Conservation (phyloP, 64 coral and sea anemone species). For the Orbicella faveolata region DNA sequence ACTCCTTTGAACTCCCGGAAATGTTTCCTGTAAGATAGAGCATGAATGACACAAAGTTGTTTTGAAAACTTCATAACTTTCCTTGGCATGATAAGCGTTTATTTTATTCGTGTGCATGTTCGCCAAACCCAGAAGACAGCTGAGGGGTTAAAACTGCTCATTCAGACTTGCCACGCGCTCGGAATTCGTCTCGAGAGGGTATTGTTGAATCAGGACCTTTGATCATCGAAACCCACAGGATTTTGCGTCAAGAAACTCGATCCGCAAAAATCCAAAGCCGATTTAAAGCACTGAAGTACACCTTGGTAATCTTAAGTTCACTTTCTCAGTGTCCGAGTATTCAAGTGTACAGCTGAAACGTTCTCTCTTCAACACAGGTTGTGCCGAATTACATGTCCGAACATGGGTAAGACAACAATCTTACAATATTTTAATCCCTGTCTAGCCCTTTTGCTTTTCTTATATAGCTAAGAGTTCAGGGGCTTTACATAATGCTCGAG, state of each 20-base stretch:
- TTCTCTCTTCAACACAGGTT: not conserved
- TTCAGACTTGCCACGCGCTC: not conserved
- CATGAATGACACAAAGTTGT: not conserved
- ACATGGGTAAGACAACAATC: not conserved
- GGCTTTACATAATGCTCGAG: too few species aligned
- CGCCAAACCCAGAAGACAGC: not conserved
- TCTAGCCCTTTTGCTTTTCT: too few species aligned
- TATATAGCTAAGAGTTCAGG: too few species aligned
- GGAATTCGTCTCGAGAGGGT: not conserved
- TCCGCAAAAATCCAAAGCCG: not conserved
- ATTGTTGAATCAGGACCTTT: not conserved
- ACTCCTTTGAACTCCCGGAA: not conserved
- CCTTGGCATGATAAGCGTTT: not conserved
- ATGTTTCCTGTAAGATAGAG: not conserved
- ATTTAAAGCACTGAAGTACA: not conserved
- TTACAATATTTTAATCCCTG: too few species aligned
- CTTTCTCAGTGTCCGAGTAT: not conserved
- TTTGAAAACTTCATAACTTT: not conserved
- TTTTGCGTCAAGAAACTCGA: not conserved
- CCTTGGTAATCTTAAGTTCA: not conserved
- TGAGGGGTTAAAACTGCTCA: not conserved
- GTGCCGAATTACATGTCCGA: not conserved
- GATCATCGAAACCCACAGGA: not conserved
- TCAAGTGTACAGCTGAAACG: not conserved
- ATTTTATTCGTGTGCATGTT: not conserved